Conservation (phyloP, 1,140 invertebrate species). For the Zaprionus davidi region DNA sequence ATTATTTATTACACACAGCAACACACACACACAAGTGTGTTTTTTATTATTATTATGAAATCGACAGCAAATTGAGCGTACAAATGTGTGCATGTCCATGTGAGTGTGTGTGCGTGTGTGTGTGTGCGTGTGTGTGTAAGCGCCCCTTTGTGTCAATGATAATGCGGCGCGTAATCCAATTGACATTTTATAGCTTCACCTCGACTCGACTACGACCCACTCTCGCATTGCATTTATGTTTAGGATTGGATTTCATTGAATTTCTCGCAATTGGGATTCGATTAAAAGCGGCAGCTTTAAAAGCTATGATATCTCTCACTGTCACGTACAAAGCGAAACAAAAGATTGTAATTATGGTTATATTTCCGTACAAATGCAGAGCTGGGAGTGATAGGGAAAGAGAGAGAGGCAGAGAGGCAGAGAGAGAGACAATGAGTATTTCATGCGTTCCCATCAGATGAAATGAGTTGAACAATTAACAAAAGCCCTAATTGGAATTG, state of each 20-base stretch:
- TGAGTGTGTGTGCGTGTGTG: neutral
- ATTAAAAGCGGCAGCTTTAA: constrained; percentile 30
- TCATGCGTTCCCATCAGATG: neutral
- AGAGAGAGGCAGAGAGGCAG: neutral
- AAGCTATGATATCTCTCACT: neutral
- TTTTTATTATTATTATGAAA: constrained; percentile 30
- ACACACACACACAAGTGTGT: neutral
- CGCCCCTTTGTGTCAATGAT: constrained; percentile 1
- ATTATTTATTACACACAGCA: constrained; percentile 20
- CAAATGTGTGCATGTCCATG: neutral
- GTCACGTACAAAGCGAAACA: constrained; percentile 14
- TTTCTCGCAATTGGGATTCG: constrained; percentile 12
- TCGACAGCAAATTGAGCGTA: constrained; percentile 11
- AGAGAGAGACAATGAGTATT: neutral
- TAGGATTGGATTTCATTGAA: constrained; percentile 16
- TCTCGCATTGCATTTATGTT: constrained; percentile 14
- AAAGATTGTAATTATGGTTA: constrained; percentile 12
- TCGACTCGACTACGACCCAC: neutral
- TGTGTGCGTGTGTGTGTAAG: neutral
- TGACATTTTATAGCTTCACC: constrained; percentile 19
- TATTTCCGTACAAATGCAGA: neutral
- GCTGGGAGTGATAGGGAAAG: neutral
- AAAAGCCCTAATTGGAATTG: constrained; percentile 2
- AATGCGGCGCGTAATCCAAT: constrained; percentile 37
- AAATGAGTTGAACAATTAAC: neutral